Conservation (phyloP, 2,888 invertebrate genomes). For the Scaptomyza flava region DNA sequence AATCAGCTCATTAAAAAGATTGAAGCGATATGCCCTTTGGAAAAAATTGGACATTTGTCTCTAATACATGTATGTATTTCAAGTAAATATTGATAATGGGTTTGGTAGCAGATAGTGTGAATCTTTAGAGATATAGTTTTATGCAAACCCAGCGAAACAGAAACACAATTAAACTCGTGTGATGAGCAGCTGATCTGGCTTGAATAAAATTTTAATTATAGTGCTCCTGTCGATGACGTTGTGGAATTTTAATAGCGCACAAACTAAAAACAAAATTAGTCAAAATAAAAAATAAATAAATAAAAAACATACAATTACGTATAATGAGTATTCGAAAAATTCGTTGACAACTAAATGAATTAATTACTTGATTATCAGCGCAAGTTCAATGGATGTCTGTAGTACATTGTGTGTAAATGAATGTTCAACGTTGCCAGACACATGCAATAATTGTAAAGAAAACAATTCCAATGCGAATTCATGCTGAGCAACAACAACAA, state of each 20-base stretch:
- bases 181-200: slow-evolving; percentile 1
- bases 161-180: slow-evolving; percentile 21
- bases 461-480: slow-evolving; percentile 23
- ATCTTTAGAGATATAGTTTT: background rate
- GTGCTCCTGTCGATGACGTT: slow-evolving; percentile 45
- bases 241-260: slow-evolving; percentile 41
- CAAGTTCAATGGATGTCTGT: slow-evolving; percentile 36
- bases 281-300: slow-evolving; percentile 2
- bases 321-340: slow-evolving; percentile 45
- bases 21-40: background rate
- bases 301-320: slow-evolving; percentile 24
- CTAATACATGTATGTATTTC: background rate
- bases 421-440: slow-evolving; percentile 28
- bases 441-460: slow-evolving; percentile 55
- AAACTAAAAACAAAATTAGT: slow-evolving; percentile 6
- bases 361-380: slow-evolving; percentile 36
- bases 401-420: slow-evolving; percentile 29
- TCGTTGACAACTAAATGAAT: slow-evolving; percentile 45
- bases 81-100: background rate
- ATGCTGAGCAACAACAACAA: slow-evolving; percentile 29
- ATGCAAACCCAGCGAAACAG: slow-evolving; percentile 10
- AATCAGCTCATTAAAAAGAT: background rate
- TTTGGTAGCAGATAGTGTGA: background rate
- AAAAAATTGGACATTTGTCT: too few relatives aligned
- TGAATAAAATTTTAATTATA: slow-evolving; percentile 41